Evolutionary conservation across 1,140 invertebrate genomes (phyloP), one percentile per base, ranked within the genome.

Genomic region (Aphelinus atriplicis): DNA sequence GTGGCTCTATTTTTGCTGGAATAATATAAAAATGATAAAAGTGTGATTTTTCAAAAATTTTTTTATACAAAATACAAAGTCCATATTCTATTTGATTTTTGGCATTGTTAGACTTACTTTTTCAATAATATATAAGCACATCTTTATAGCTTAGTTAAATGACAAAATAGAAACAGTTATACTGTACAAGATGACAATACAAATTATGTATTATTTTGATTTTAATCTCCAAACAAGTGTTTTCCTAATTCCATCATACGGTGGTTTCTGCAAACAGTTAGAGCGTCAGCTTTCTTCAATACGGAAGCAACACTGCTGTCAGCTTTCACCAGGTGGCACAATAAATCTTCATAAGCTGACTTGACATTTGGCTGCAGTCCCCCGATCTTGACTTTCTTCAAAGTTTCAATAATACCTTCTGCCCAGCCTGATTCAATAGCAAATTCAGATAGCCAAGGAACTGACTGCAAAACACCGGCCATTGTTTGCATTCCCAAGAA

Each of bases 401-500:
- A 88, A 67, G 93, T 93, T 77, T 93, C 92, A 47, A 96, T 90
- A 73, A 96, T 96, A 9, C 95, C 95, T 83, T 95, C 92, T 0
- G 94, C 92, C 95, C 95, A 97, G n/a, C 95, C 95, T 82, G 94
- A 96, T 80, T 97, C 95, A 73, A 96, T 92, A 1, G 94, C 92
- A 87, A 97, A 97, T 80, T 96, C 94, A 0, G 94, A 95, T 42
- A 97, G 92, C 95, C 95, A 97, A 1, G 95, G 94, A 63, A 96
- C 91, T 62, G 92, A 89, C 3, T 93, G 90, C 6, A 97, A 85
- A 0, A 97, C 92, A 3, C 92, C 91, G 78, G 94, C 93, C 87
- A 97, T 92, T 9, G 95, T 96, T 86, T 97, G 95, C 95, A 97
- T 96, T 9, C 96, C 95, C 43, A 97, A 87, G 86, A 96, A 97